Evolutionary conservation across 92 coral and sea anemone genomes (phyloP), one percentile per base, ranked within the genome.

Genomic region (Pocillopora meandrina): DNA sequence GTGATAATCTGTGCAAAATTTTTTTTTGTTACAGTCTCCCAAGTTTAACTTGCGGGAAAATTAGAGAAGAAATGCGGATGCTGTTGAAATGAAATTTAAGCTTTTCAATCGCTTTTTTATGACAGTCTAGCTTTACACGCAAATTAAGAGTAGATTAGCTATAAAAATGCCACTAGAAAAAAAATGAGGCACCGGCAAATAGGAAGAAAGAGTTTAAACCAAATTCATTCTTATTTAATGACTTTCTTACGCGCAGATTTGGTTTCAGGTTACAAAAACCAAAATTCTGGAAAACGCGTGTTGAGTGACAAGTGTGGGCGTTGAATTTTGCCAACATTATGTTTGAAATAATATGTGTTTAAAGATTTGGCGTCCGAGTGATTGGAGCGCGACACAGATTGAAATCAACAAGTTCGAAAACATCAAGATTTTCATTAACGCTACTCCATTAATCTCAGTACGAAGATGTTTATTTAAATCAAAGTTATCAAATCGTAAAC

Each of bases 221-320:
- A 42, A 42, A 42, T 1, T 42, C 52, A 42, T 42, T 42, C 8
- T 42, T 42, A 42, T 42, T 42, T 42, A 4, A 42, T 42, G 52
- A 42, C 33, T 17, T 9, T 35, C 9, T 70, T 70, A 19, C 19
- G 56, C 72, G 19, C 72, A 2, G 52, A 34, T 10, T 68, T 68
- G n/a, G n/a, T 59, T 12, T 12, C 14, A 12, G 14, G 14, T 12
- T 12, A 59, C 33, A 68, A 68, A 68, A 68, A 47, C 23, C 23
- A 68, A 70, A 70, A 15, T 5, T 8, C 35, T 70, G 5, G 11
- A 34, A 70, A 42, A 33, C 33, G 74, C 74, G 18, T 70, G 42
- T 70, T 70, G 33, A 55, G 56, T 70, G 56, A 36, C 8, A 70
- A 42, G 52, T 35, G 74, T 17, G 74, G 74, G 74, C 74, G 74